phyloP scores from a whole-genome alignment of 2,797 vertebrate genomes.

The Acanthurus tractus region DNA sequence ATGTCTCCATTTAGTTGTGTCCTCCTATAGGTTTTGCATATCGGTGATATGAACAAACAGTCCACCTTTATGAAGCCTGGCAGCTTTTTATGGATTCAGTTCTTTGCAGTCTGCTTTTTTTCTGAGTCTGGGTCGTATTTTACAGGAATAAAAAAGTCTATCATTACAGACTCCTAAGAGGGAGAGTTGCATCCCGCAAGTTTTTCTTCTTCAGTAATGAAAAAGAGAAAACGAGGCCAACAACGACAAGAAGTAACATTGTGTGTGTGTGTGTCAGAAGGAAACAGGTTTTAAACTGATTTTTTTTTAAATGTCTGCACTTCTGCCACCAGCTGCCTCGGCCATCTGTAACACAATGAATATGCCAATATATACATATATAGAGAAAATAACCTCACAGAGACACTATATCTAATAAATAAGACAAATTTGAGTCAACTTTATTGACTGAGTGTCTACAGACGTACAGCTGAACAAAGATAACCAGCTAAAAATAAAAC shows the following conservation, averaged over 20 bases:
- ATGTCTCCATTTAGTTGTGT: slow-evolving; percentile 3
- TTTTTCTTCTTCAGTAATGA: slow-evolving; percentile 7
- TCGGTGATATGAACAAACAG: slow-evolving; percentile 1
- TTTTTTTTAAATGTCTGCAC: background rate
- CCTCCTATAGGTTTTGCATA: slow-evolving; percentile 22
- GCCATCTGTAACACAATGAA: background rate
- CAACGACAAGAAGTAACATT: background rate
- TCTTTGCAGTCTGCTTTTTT: background rate
- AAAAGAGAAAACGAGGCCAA: slow-evolving; percentile 3
- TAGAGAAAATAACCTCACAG: background rate
- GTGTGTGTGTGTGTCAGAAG: slow-evolving; percentile 8
- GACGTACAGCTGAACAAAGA: background rate
- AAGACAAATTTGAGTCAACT: background rate
- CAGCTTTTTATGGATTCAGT: background rate
- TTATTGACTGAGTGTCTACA: background rate
- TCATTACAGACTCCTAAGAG: background rate
- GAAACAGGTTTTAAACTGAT: background rate
- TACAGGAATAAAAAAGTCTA: slow-evolving; percentile 6
- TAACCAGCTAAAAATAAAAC: background rate
- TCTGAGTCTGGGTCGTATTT: slow-evolving; percentile 17
- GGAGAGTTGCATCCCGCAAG: background rate
- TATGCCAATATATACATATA: background rate
- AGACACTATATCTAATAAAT: slow-evolving; percentile 1
- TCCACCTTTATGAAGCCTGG: background rate
- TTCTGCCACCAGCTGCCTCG: slow-evolving; percentile 4